Percentiles rank a stretch among this genome's conserved stretches.
phyloP scores from a whole-genome alignment of 2,888 invertebrate genomes.

The Caradrina kadenii region DNA sequence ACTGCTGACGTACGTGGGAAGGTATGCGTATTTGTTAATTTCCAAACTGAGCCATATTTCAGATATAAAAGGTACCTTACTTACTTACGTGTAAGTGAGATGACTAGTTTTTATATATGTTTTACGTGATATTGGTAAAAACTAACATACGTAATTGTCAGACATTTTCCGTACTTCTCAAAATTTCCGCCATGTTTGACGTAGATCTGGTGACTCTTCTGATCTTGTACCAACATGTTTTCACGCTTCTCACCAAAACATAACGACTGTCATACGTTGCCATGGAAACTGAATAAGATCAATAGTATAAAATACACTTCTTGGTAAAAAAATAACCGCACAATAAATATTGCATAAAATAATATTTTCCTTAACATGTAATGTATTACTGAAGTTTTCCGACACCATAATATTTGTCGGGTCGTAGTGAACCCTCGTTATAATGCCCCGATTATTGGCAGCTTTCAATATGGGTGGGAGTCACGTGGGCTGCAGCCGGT shows the following conservation, averaged over 20 bases:
- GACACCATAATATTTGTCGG: conserved; percentile 61
- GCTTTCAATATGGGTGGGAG: conserved; percentile 64
- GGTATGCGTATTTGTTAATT: too few species aligned
- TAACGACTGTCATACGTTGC: background rate
- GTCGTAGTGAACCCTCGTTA: conserved; percentile 58
- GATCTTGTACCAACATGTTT: background rate
- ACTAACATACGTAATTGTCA: too few species aligned
- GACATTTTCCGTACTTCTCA: too few species aligned
- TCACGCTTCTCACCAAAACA: background rate
- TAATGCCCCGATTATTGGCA: conserved; percentile 65
- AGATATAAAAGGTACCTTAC: too few species aligned
- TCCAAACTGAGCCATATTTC: too few species aligned
- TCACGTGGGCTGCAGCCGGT: conserved; percentile 74
- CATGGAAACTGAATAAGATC: background rate
- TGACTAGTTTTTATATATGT: too few species aligned
- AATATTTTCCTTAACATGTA: conserved; percentile 41
- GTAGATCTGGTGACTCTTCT: too few species aligned
- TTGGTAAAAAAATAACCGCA: background rate
- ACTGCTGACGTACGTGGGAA: too few species aligned
- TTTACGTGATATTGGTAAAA: too few species aligned
- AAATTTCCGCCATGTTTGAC: too few species aligned
- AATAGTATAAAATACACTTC: background rate
- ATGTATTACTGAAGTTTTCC: conserved; percentile 62
- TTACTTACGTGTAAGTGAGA: too few species aligned
- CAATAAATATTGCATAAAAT: conserved; percentile 12